These are phyloP conservation scores for Pangasius larnaudii DNA, from an alignment of 2,797 vertebrate species.

Conservation along the genomic window DNA sequence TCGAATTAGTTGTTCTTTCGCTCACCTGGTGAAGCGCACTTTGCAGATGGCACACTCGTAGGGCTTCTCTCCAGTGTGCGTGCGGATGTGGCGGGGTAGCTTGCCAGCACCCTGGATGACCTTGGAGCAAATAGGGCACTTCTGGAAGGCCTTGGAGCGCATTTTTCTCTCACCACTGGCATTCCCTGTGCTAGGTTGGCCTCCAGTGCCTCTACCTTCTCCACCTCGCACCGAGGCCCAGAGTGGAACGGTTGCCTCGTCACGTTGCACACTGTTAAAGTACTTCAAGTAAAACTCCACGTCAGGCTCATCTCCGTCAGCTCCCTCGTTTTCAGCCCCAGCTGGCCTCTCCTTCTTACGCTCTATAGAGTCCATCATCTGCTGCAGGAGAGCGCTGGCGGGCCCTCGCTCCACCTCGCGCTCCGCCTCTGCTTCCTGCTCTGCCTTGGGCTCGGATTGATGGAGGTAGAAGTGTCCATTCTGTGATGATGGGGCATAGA, in stretches of 20 bases:
- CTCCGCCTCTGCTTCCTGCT: conserved; percentile 71
- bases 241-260: conserved; percentile 74
- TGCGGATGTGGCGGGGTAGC: conserved; percentile 97
- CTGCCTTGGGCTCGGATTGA: conserved; percentile 68
- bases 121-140: conserved; percentile 98
- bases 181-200: conserved; percentile 59
- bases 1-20: background rate
- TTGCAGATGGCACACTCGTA: conserved; percentile 98
- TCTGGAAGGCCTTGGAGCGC: conserved; percentile 98
- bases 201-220: conserved; percentile 64
- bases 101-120: conserved; percentile 99
- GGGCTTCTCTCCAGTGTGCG: conserved; percentile 97
- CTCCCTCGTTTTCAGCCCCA: conserved; percentile 79
- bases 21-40: conserved; percentile 98
- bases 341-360: conserved; percentile 82
- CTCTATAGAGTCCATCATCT: conserved; percentile 94
- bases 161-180: conserved; percentile 92
- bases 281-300: conserved; percentile 99
- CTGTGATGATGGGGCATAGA: conserved; percentile 85
- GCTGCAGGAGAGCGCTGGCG: conserved; percentile 90
- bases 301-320: conserved; percentile 86
- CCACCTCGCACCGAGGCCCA: conserved; percentile 72
- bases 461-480: conserved; percentile 88
- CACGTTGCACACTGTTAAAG: conserved; percentile 87
- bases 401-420: conserved; percentile 78